A percentile compares a stretch with the other conserved stretches of the same genome.
Conservation (phyloP, 2,113 vertebrate genomes). For the Sitta europaea region DNA sequence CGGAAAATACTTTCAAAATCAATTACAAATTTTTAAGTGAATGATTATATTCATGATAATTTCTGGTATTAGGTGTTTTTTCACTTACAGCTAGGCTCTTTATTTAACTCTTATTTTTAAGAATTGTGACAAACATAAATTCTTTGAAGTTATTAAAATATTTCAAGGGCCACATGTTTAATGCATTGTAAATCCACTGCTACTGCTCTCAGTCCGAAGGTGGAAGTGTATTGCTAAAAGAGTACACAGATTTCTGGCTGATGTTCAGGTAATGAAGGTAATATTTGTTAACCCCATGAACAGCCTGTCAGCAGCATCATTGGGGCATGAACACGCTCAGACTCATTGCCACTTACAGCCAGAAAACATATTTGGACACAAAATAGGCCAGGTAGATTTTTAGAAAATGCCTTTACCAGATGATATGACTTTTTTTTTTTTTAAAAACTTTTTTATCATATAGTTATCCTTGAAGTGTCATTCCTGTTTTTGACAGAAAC, state of each 20-base stretch:
- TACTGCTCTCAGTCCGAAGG: background rate
- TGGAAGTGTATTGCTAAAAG: background rate
- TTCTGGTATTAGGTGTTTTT: background rate
- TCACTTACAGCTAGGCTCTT: background rate
- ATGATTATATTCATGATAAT: background rate
- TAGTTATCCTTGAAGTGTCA: background rate
- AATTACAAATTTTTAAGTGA: background rate
- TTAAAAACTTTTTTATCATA: background rate
- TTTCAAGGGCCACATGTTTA: background rate
- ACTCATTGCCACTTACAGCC: background rate
- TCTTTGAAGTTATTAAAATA: background rate
- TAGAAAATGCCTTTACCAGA: background rate
- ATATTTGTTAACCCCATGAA: background rate
- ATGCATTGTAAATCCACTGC: background rate
- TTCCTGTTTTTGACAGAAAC: background rate
- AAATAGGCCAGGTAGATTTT: background rate
- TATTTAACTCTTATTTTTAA: background rate
- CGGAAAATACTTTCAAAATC: background rate
- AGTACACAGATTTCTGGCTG: background rate
- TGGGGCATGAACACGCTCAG: background rate
- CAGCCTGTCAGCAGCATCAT: background rate
- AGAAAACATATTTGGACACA: background rate
- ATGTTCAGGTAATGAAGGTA: background rate
- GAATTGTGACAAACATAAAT: background rate
- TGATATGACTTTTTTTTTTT: background rate